Percentiles rank a stretch among this genome's conserved stretches.
phyloP scores from a whole-genome alignment of 2,113 vertebrate genomes.

The Oreochromis niloticus region DNA sequence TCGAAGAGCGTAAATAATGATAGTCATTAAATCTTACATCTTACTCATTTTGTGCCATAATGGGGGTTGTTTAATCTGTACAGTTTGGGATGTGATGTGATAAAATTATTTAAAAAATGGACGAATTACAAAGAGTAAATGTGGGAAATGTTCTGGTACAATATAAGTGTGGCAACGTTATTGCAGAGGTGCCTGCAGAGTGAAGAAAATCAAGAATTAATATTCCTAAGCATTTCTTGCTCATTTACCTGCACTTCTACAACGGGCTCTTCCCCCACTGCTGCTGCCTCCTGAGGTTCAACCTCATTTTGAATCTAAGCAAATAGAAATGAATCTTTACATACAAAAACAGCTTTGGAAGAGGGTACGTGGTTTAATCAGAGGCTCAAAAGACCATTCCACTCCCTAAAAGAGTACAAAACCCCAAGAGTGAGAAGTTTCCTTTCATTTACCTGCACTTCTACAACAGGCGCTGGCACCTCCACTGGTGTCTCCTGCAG shows the following conservation, averaged over 20 bases:
- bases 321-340: slow-evolving; percentile 9
- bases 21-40: not conserved
- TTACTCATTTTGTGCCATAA: not conserved
- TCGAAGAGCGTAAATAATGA: fast-evolving
- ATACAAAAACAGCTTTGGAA: not conserved
- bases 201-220: not conserved
- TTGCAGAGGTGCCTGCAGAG: slow-evolving; percentile 11
- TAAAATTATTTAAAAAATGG: not conserved
- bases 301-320: slow-evolving; percentile 25
- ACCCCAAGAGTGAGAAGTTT: not conserved
- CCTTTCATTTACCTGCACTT: slow-evolving; percentile 43
- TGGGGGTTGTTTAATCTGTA: not conserved
- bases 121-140: not conserved
- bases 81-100: not conserved
- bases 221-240: not conserved
- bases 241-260: slow-evolving; percentile 48
- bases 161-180: not conserved
- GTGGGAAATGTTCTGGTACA: not conserved
- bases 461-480: slow-evolving; percentile 2
- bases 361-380: not conserved
- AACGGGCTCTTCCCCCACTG: not conserved
- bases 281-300: slow-evolving; percentile 14
- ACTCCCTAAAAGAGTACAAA: not conserved
- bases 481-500: slow-evolving; percentile 38
- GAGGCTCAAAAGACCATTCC: not conserved